phyloP scores from a whole-genome alignment of 2,888 invertebrate genomes.

The Spodoptera littoralis region DNA sequence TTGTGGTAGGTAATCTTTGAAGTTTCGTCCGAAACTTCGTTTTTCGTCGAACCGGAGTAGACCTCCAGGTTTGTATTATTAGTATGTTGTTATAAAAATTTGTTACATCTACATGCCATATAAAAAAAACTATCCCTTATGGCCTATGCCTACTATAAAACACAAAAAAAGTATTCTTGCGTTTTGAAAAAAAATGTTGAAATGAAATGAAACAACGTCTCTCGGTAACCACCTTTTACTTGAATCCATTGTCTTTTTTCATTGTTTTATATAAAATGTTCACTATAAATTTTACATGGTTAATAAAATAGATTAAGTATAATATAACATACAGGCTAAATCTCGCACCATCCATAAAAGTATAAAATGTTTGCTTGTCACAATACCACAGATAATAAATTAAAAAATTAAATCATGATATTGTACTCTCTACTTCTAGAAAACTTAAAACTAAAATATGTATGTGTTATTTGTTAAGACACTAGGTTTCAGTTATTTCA shows the following conservation, averaged over 20 bases:
- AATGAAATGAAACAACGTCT: slow-evolving; percentile 64
- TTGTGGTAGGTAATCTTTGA: too few relatives aligned
- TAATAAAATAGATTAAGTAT: slow-evolving; percentile 56
- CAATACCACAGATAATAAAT: slow-evolving; percentile 9
- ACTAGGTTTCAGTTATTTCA: slow-evolving; percentile 17
- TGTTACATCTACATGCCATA: too few relatives aligned
- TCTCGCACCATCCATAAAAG: slow-evolving; percentile 54
- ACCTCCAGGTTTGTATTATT: too few relatives aligned
- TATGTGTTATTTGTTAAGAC: slow-evolving; percentile 20
- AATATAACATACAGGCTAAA: slow-evolving; percentile 50
- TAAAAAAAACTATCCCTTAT: too few relatives aligned
- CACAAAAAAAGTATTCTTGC: too few relatives aligned
- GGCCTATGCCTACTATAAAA: too few relatives aligned
- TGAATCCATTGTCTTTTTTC: slow-evolving; percentile 68
- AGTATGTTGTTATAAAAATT: too few relatives aligned
- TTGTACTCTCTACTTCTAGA: slow-evolving; percentile 39
- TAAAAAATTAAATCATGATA: neutral
- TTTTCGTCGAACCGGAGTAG: too few relatives aligned
- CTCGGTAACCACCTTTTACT: slow-evolving; percentile 76
- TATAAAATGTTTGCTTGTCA: slow-evolving; percentile 31
- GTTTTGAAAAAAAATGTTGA: too few relatives aligned
- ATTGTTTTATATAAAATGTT: slow-evolving; percentile 60
- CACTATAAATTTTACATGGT: slow-evolving; percentile 57
- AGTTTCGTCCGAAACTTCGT: too few relatives aligned
- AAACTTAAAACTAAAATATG: slow-evolving; percentile 38